These are phyloP conservation scores for Drosophila willistoni DNA, from an alignment of 1,140 invertebrate species.

Conservation along the genomic window DNA sequence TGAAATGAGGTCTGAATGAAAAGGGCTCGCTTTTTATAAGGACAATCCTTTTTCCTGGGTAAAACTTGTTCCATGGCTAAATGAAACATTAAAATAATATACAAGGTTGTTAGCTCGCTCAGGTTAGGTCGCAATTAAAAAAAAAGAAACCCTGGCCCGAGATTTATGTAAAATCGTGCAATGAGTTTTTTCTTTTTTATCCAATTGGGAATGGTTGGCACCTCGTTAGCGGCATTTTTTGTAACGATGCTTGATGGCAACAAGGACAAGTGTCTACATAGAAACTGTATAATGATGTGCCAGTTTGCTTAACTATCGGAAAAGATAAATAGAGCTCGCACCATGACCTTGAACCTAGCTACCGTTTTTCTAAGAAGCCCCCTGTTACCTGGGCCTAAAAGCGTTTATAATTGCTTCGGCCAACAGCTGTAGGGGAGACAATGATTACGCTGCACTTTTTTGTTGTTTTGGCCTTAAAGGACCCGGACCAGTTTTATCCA, in stretches of 20 bases:
- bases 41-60: not conserved
- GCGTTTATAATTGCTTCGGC: conserved; percentile 3
- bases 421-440: not conserved
- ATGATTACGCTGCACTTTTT: not conserved
- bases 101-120: not conserved
- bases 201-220: no score
- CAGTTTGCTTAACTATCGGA: not conserved
- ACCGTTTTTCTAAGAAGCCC: not conserved
- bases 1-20: no score
- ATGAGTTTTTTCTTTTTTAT: no score
- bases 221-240: no score
- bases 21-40: no score
- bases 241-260: no score
- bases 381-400: not conserved
- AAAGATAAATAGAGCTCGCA: not conserved
- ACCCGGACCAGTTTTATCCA: not conserved
- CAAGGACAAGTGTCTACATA: no score
- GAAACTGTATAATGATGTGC: not conserved
- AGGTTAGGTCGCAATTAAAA: not conserved
- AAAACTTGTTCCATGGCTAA: not conserved
- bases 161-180: no score
- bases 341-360: not conserved
- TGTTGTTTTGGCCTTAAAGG: not conserved
- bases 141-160: not conserved
- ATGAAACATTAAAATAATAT: not conserved